phyloP scores from a whole-genome alignment of 2,888 invertebrate species.

The Itoplectis maculator region DNA sequence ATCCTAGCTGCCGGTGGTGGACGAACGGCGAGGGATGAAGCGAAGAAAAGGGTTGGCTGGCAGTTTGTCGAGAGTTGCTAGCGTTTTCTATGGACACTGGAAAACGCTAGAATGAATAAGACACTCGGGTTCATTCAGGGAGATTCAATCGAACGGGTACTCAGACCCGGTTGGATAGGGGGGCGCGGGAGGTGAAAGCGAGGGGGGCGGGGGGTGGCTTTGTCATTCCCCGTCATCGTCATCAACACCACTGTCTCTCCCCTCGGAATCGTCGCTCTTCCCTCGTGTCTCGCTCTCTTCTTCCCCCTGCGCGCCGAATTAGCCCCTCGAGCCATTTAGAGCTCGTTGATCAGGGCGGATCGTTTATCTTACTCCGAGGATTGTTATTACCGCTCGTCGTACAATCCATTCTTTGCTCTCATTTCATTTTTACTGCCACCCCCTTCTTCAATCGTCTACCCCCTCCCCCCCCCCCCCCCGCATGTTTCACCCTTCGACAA shows the following conservation, averaged over 20 bases:
- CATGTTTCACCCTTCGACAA: conserved; percentile 22
- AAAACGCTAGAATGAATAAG: conserved; percentile 75
- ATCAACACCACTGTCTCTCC: conserved; percentile 65
- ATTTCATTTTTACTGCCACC: conserved; percentile 34
- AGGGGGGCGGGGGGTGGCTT: conserved; percentile 66
- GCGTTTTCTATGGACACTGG: conserved; percentile 68
- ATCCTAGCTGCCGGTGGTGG: background rate
- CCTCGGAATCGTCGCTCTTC: conserved; percentile 32
- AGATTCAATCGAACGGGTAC: conserved; percentile 76
- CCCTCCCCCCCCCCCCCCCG: background rate
- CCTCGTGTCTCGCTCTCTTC: background rate
- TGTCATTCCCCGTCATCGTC: conserved; percentile 71
- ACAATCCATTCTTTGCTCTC: conserved; percentile 39
- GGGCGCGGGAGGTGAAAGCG: too few species aligned
- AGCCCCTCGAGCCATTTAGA: conserved; percentile 74
- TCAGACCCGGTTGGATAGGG: background rate
- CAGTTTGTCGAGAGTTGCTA: conserved; percentile 47
- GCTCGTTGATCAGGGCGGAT: conserved; percentile 69
- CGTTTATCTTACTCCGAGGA: conserved; percentile 73
- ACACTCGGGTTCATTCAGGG: conserved; percentile 74
- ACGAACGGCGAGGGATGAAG: conserved; percentile 13
- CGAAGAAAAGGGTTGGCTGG: conserved; percentile 22
- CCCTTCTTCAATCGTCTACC: conserved; percentile 8
- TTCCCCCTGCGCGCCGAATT: conserved; percentile 61
- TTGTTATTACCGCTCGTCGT: conserved; percentile 67